phyloP scores from a whole-genome alignment of 2,113 vertebrate genomes.

The Anhinga anhinga region DNA sequence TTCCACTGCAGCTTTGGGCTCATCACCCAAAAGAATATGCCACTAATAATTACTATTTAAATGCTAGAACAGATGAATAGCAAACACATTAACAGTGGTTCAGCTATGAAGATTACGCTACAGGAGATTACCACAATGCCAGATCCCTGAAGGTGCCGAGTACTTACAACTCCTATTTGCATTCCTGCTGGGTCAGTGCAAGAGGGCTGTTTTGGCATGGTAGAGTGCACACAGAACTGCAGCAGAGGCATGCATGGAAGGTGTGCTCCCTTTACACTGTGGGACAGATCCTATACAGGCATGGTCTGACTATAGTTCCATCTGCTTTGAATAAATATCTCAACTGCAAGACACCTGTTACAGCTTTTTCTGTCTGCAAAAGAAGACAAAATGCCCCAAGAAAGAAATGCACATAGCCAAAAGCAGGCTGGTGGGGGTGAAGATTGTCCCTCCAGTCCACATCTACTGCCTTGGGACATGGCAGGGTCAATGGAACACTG shows the following conservation, averaged over 20 bases:
- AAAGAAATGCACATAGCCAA: background rate
- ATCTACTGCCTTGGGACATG: background rate
- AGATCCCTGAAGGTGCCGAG: background rate
- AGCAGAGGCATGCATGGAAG: background rate
- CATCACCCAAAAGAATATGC: constrained; percentile 23
- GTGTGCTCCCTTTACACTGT: fast-evolving
- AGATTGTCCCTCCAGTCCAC: background rate
- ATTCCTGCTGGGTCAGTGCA: background rate
- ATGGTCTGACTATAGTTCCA: background rate
- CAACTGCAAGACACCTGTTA: background rate
- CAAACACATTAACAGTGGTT: background rate
- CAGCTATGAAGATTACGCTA: background rate
- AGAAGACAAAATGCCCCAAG: background rate
- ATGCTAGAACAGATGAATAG: background rate
- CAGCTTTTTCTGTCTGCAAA: background rate
- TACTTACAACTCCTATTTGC: background rate
- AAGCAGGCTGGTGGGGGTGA: background rate
- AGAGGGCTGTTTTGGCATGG: background rate
- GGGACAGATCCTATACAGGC: background rate
- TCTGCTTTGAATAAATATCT: background rate
- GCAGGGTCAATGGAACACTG: background rate
- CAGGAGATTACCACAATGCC: background rate
- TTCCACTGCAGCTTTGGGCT: constrained; percentile 2
- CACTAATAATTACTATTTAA: constrained; percentile 33
- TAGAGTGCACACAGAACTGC: background rate